Base-by-base conservation (phyloP, 2,113 vertebrate species). In the Syngnathus typhle region DNA sequence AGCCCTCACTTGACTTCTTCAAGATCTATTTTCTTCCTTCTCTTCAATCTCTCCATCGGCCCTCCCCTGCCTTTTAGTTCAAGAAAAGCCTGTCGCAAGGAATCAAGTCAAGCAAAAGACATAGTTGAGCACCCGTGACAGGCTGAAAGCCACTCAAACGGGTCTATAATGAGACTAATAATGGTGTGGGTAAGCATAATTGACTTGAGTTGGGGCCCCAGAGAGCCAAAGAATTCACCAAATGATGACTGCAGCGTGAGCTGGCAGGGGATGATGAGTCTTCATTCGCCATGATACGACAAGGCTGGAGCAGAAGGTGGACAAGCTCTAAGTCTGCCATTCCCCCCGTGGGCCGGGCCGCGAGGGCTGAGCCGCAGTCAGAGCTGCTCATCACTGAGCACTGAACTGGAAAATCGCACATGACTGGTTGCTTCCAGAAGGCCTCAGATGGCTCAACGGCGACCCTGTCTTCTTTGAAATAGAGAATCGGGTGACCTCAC, bases 131-230 rank as follows among this genome's bases (percentile, higher is more conserved):
- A 75, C 65, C 70, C 80, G 82, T 88, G 89, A 88, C 89, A 88
- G 82, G 76, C 87, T 88, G 88, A 89, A 89, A 88, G 86, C 80
- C 76, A 77, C 85, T 87, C 80, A 89, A 88, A 88, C 86, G 80
- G 82, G 77, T 80, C 76, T 83, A 84, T 90, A 90, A 88, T 89
- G 85, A 88, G 82, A 74, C 79, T 88, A 90, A 89, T 89, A 87
- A 88, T 88, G 84, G 85, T 71, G 76, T 84, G 84, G 79, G 89
- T 86, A 84, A 88, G 86, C 89, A 87, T 88, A 84, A 90, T 84
- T 87, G 83, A 85, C 71, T 75, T 69, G 75, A 70, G 69, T 76
- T 58, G 71, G 69, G 83, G 83, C 85, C 82, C 75, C 80, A 39
- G 67, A n/a, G 81, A 74, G 62, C 60, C 72, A 7, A 55, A 69